Evolutionary conservation across 37 sponge, comb jelly and placozoan genomes (phyloP), one percentile per base, ranked within the genome.

Genomic region (Spongilla lacustris): DNA sequence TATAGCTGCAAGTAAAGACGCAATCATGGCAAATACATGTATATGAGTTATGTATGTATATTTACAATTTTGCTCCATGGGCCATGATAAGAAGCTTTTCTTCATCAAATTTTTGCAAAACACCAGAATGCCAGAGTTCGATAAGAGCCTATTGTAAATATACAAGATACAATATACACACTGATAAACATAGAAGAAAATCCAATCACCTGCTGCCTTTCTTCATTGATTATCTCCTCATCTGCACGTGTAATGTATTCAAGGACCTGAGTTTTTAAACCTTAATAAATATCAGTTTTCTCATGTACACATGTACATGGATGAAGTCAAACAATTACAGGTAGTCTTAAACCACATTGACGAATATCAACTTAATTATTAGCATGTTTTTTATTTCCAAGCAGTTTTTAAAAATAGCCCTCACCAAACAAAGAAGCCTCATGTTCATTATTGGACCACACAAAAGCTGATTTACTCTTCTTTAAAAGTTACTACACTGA

Each of bases 31-130:
- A n/a, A 10, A 37, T 1, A 77, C n/a, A 36, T 26, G 26, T 1
- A 11, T 2, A 72, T 30, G 12, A 58, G 4, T 58, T 58, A 72
- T 32, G 1, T 5, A 25, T 49, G 36, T 17, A 38, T 17, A 33
- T 80, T 89, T 58, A 95, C 94, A 95, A 95, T 74, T 74, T 89
- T 37, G 95, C 95, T 83, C 72, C 86, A 78, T 95, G 93, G 32
- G 94, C 94, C 73, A 90, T 77, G 1, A 85, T 50, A 27, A 95
- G 80, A 13, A 95, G 81, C 36, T 83, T 85, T 73, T 95, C 95
- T 30, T 89, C 93, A 74, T 95, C 93, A 83, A 90, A 88, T 36
- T 94, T 81, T 71, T 71, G 78, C 34, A 94, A 71, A 2, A 83
- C 90, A 23, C 93, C 95, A 66, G 87, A 87, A 84, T 87, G 80